phyloP scores from a whole-genome alignment of 2,888 invertebrate species.

The Drosophila picticornis region DNA sequence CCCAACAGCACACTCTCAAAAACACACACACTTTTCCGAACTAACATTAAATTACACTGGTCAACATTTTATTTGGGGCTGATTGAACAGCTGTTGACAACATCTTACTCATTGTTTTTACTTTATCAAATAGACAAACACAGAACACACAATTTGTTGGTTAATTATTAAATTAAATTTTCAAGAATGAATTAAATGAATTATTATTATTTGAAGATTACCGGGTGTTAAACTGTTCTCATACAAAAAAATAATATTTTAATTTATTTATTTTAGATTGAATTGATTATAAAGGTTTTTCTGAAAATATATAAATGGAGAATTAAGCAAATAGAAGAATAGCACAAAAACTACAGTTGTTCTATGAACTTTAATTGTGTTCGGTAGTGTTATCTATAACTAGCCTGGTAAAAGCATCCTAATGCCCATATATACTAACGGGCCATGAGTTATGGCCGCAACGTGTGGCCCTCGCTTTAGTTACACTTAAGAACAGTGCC shows the following conservation, averaged over 20 bases:
- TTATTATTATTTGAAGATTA: not conserved
- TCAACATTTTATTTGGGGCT: not conserved
- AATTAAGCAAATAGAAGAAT: not conserved
- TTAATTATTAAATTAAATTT: not conserved
- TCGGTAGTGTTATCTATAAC: slow-evolving; percentile 53
- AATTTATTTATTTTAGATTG: not conserved
- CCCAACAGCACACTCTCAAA: slow-evolving; percentile 9
- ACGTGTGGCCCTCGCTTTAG: slow-evolving; percentile 72
- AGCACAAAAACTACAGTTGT: not conserved
- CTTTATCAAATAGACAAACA: not conserved
- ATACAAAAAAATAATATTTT: not conserved
- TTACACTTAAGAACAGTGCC: slow-evolving; percentile 66
- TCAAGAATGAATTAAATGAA: not conserved
- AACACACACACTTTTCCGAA: not conserved
- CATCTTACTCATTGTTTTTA: not conserved
- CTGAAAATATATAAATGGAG: not conserved
- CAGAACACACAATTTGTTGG: not conserved
- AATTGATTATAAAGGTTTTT: not conserved
- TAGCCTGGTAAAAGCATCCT: slow-evolving; percentile 68
- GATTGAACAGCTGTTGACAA: not conserved
- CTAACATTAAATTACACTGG: slow-evolving; percentile 50
- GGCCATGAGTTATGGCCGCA: slow-evolving; percentile 73
- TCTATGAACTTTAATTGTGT: slow-evolving; percentile 19
- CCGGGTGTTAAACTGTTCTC: not conserved
- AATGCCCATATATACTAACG: slow-evolving; percentile 59